Evolutionary conservation across 2,113 vertebrate species (phyloP), one percentile per base, ranked within the genome.

Genomic region (Rostratula benghalensis): DNA sequence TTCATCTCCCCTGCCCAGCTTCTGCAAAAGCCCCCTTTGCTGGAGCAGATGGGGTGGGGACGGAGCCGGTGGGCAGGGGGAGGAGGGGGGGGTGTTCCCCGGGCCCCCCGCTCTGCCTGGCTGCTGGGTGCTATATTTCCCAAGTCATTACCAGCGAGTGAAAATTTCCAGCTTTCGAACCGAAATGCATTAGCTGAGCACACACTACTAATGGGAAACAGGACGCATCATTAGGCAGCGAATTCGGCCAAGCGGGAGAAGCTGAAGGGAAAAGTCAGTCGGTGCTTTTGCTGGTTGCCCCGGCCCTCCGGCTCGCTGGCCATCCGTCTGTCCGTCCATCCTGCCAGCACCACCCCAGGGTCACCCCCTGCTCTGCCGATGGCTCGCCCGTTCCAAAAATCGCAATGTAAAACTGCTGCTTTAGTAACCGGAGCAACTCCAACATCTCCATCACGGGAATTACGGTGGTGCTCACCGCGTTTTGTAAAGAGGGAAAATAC

Each of bases 131-230:
- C 96, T 95, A 98, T 93, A 98, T 98, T 98, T 98, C 97, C 96
- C 98, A 97, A 96, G 97, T 98, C 97, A 83, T 98, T 98, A 98
- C 94, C 87, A 90, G 87, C 53, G 97, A 96, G 98, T 98, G 98
- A 98, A 97, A 98, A 97, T 92, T 94, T 95, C 95, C 98, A 98
- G 97, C 93, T 98, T 90, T 97, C 61, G 75, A 87, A 96, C 67
- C 74, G 60, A 78, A 79, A 96, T 30, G 97, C 97, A 98, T 99
- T 98, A 99, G 97, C 96, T 98, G 98, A 98, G 94, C 98, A 98
- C 98, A 98, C 98, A 97, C 46, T 31, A n/a, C 97, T 98, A 98
- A 98, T 98, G 98, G 94, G 95, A 97, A 97, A 95, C 97, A 95
- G 98, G 97, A 97, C 46, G 70, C 63, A 33, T 87, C 97, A 97